phyloP scores from a whole-genome alignment of 64 coral and sea anemone species.

The Pocillopora verrucosa region DNA sequence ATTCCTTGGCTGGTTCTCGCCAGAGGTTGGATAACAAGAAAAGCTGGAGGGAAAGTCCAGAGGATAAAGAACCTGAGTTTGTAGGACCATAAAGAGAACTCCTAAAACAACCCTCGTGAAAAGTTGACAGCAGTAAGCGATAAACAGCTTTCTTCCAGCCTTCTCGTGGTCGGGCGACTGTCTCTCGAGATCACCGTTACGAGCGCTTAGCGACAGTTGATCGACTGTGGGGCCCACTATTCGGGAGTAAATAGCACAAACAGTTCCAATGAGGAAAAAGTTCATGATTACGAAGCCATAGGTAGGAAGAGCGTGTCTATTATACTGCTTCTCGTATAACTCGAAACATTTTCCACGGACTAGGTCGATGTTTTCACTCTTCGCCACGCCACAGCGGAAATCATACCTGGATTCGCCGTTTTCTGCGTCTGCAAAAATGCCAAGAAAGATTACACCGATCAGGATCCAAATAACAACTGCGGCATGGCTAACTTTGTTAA shows the following conservation, averaged over 20 bases:
- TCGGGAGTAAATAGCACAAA: no score
- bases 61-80: no score
- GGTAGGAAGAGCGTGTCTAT: neutral
- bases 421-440: neutral
- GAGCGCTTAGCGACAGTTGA: no score
- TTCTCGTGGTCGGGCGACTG: no score
- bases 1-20: neutral
- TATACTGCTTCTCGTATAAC: neutral
- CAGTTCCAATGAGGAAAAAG: no score
- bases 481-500: neutral
- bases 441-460: neutral
- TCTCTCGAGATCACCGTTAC: no score
- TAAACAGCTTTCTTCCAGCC: no score
- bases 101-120: no score
- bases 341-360: conserved; percentile 11
- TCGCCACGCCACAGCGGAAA: neutral
- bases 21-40: neutral
- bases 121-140: no score
- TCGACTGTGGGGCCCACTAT: no score
- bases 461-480: neutral
- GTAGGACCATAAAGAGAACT: no score
- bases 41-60: neutral
- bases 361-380: conserved; percentile 6
- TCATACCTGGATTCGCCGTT: neutral
- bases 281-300: no score